Conservation (phyloP, 1,140 invertebrate species). For the Zelostemma sp. region DNA sequence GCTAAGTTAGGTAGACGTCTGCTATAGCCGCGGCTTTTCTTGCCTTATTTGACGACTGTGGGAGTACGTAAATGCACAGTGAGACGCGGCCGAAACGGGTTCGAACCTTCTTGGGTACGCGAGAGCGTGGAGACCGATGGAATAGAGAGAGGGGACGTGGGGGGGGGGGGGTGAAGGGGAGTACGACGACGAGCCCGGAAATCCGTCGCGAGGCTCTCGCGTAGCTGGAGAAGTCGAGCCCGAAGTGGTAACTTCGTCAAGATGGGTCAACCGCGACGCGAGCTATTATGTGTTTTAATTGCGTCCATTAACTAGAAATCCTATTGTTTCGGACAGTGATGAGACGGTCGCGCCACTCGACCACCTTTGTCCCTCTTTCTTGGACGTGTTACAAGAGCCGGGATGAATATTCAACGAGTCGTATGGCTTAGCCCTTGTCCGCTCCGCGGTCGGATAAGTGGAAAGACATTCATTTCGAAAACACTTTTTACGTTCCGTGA, state of each 20-base stretch:
- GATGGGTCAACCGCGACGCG: conserved; percentile 44
- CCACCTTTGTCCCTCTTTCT: conserved; percentile 28
- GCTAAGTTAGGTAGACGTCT: too few species aligned
- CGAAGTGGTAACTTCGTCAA: conserved; percentile 50
- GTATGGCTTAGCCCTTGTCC: too few species aligned
- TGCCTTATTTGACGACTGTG: too few species aligned
- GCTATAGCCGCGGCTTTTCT: too few species aligned
- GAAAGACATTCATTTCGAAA: conserved; percentile 1
- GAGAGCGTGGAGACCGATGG: too few species aligned
- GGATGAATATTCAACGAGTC: conserved; percentile 38
- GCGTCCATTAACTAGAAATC: conserved; percentile 49
- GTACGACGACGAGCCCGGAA: conserved; percentile 15
- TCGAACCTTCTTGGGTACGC: too few species aligned
- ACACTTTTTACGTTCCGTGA: background rate
- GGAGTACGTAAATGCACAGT: too few species aligned
- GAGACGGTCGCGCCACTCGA: conserved; percentile 15
- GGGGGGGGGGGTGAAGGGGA: too few species aligned
- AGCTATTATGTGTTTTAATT: conserved; percentile 53
- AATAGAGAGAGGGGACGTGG: too few species aligned
- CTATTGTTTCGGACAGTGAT: conserved; percentile 47
- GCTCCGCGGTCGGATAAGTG: too few species aligned
- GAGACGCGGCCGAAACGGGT: too few species aligned
- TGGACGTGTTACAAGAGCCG: conserved; percentile 19
- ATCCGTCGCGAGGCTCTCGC: conserved; percentile 22
- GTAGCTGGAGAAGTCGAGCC: conserved; percentile 36